Base-by-base conservation (phyloP, 2,113 vertebrate genomes). In the Dipodomys ordii region DNA sequence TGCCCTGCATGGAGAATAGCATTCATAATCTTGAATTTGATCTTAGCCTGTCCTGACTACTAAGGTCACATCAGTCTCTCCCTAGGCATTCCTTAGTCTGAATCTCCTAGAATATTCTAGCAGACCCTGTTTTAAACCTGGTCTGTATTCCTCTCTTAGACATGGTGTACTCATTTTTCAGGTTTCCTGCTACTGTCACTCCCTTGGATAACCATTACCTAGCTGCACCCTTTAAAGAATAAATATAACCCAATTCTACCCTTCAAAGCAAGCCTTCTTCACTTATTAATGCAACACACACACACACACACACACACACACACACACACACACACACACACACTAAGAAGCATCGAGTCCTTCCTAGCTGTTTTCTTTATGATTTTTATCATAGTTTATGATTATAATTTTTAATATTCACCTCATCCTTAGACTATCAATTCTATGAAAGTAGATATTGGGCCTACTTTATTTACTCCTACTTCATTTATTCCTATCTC, bases 331-430 rank as follows among this genome's bases (percentile, higher is more conserved):
- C 86, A 78, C 11, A 32, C 28, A 35, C 49, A 71, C 30, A 64
- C 62, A 72, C 28, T 68, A 32, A 39, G 22, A 87, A 35, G 81
- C 78, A 39, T 4, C 62, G 18, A 3, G 73, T 84, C 65, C 44
- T 86, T 72, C n/a, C 10, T 82, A 87, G 2, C 65, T 81, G 23
- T 84, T 93, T 89, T 87, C 77, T 53, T 46, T 72, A 68, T 67
- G 39, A 88, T 74, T 94, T 35, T 85, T 74, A 30, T 78, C 64
- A 68, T 10, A 84, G 73, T 35, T 81, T 92, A 64, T 30, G 32
- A n/a, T 27, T 74, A 18, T 81, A 7, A 57, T 57, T 57, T 46
- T 96, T 89, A 78, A 15, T 83, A 67, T n/a, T 2, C 11, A 71
- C 35, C 18, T 90, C 15, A 35, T 78, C 30, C 44, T 81, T 83